Conservation (phyloP, 2,113 vertebrate genomes). For the Phrynosoma blainvillii region DNA sequence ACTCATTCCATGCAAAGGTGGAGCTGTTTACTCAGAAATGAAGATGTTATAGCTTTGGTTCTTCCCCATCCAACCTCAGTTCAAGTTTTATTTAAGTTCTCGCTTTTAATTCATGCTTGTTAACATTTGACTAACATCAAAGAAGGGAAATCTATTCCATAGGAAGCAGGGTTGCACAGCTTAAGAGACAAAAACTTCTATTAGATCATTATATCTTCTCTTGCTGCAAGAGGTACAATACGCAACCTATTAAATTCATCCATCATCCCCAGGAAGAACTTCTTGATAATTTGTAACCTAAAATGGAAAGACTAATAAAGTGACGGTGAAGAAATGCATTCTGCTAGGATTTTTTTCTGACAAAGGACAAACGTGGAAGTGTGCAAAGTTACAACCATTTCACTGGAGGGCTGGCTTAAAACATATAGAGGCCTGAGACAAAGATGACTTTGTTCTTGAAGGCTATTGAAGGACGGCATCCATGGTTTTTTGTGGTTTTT, state of each 20-base stretch:
- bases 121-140: slow-evolving; percentile 53
- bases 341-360: slow-evolving; percentile 3
- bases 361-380: background rate
- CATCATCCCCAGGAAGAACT: background rate
- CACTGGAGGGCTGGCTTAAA: too few relatives aligned
- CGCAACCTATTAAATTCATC: slow-evolving; percentile 46
- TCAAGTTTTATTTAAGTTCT: slow-evolving; percentile 76
- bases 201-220: background rate
- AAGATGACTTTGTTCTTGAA: background rate
- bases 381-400: background rate
- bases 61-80: slow-evolving; percentile 47
- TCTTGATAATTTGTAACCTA: slow-evolving; percentile 17
- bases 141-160: slow-evolving; percentile 29
- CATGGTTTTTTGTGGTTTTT: too few relatives aligned
- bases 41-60: slow-evolving; percentile 55
- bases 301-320: slow-evolving; percentile 37
- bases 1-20: slow-evolving; percentile 69
- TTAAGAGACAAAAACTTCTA: slow-evolving; percentile 50
- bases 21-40: slow-evolving; percentile 78
- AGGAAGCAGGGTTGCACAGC: slow-evolving; percentile 12
- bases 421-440: background rate
- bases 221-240: slow-evolving; percentile 29
- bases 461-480: too few relatives aligned
- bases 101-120: slow-evolving; percentile 76
- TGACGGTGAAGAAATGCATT: slow-evolving; percentile 26